phyloP scores from a whole-genome alignment of 2,888 invertebrate genomes.

The Petrolisthes cinctipes region DNA sequence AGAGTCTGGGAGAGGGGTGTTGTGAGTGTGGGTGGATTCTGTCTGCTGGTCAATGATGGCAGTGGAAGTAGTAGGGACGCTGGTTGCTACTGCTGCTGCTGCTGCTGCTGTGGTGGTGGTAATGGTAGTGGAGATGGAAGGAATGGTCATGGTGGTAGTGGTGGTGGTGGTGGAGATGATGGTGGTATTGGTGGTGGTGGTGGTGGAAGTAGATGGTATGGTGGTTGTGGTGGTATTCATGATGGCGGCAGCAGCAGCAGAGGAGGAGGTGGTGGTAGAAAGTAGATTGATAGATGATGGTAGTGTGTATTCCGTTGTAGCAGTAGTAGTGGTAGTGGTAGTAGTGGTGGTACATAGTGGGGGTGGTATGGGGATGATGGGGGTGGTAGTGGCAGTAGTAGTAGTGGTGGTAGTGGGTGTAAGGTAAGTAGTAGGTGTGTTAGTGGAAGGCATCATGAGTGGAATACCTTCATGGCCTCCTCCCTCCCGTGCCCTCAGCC shows the following conservation, averaged over 20 bases:
- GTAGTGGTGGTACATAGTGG: neutral
- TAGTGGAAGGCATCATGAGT: neutral
- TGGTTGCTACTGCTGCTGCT: neutral
- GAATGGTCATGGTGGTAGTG: neutral
- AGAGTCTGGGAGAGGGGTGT: neutral
- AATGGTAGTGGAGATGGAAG: neutral
- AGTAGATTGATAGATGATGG: too few species aligned
- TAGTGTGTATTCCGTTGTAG: neutral
- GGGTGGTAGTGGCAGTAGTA: neutral
- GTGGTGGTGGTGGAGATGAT: neutral
- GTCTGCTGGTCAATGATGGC: neutral
- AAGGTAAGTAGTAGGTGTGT: neutral
- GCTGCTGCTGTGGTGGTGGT: neutral
- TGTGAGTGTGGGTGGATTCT: neutral
- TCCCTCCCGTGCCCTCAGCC: constrained; percentile 24
- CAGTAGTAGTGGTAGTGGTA: neutral
- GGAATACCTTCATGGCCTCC: neutral
- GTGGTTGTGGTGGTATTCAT: neutral
- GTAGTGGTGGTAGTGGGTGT: neutral
- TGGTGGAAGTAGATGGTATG: neutral
- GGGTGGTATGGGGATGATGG: neutral
- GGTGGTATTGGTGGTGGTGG: neutral
- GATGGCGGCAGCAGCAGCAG: neutral
- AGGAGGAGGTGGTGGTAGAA: too few species aligned
- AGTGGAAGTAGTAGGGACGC: neutral